Evolutionary conservation across 92 coral and sea anemone species (phyloP), one percentile per base, ranked within the genome.

Genomic region (Siderastrea radians): DNA sequence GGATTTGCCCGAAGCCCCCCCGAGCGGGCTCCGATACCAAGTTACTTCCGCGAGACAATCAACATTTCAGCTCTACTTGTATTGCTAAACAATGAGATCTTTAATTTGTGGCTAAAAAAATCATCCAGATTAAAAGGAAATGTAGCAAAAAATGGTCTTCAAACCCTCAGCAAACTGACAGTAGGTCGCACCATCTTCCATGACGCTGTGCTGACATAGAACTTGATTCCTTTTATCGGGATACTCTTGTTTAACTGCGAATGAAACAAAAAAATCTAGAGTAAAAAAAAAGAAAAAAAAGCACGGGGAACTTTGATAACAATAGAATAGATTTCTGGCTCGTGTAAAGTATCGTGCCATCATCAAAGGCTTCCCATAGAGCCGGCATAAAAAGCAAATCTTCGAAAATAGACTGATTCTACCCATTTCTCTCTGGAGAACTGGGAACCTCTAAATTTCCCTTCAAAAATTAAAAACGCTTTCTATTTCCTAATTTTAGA

Each of bases 131-230:
- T 26, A 26, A 26, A 26, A 26, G 38, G 49, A 44, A 15, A 61
- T 11, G 14, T 1, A 46, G 49, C 8, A 46, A 61, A 52, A 0
- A 44, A 69, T 54, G 2, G 44, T 15, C 13, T 62, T 14, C 80
- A 26, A 13, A 84, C 87, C 87, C 80, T 52, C 14, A 73, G 63
- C 2, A 61, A 11, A 66, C 58, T 10, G 61, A 7, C 61, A 46
- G 73, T 61, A 14, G 81, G 87, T 11, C 80, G 80, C 64, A 17
- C 52, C 87, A 84, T 84, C 80, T 84, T 84, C 87, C 87, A 84
- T 2, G 87, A 73, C 4, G 87, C 80, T n/a, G 80, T 72, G 45
- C 80, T 84, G 63, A 62, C 74, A 7, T 73, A 49, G 17, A 84
- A 84, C 38, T 84, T 84, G 45, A 84, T 72, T 73, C 80, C 80